Evolutionary conservation across 2,797 vertebrate genomes (phyloP), one percentile per base, ranked within the genome.

Genomic region (Naso thynnoides): DNA sequence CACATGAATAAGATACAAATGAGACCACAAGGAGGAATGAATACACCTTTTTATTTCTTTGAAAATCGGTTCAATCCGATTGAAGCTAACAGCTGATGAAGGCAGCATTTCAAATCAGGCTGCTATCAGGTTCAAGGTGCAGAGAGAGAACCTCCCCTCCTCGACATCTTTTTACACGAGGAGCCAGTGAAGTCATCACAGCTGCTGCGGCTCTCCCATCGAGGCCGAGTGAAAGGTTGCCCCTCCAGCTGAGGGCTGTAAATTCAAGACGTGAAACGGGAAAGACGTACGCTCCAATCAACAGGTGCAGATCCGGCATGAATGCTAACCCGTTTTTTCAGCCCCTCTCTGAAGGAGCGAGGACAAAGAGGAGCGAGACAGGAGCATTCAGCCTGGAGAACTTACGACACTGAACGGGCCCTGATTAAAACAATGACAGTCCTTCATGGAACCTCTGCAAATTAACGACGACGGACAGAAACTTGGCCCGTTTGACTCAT

Each of bases 221-320:
- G 85, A 84, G 80, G 86, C 83, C 33, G 81, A 89, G 80, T 82
- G 75, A 87, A 91, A 91, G 89, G 90, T 91, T 76, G 76, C 45
- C 85, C 78, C 85, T 86, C 91, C 93, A 94, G 93, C 93, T 94
- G 93, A 91, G 90, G 76, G 82, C 85, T 53, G 88, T 95, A 94
- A 94, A 94, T 94, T 76, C 88, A 91, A 79, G 85, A 89, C 47
- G 83, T 89, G 91, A 93, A 94, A 92, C 31, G 66, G 88, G 85
- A 78, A 80, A 80, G 87, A 89, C 88, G 89, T 86, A 81, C 84
- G 68, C 89, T 80, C 79, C 62, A 70, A 84, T 88, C 76, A 93
- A 94, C 94, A 94, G 92, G 93, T 94, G 93, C 88, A 88, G 82
- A 68, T 62, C 63, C 83, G 76, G 86, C 85, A 91, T 91, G 86